These are phyloP conservation scores for Leucophenga montana DNA, from an alignment of 2,888 invertebrate species.

Conservation along the genomic window DNA sequence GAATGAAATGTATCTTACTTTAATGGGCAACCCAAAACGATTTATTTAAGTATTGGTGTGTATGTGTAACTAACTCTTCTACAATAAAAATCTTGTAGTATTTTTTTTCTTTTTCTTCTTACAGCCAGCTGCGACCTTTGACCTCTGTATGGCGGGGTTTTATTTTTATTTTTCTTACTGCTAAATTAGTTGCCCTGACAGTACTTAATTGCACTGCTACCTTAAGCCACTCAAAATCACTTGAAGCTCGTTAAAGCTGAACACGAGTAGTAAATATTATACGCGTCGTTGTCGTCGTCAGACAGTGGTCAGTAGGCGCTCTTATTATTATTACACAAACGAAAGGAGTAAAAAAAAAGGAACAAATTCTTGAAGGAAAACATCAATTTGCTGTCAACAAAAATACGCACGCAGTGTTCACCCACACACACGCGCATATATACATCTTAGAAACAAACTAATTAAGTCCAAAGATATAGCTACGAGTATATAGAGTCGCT, in stretches of 20 bases:
- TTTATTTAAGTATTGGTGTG: background rate
- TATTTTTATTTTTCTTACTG: background rate
- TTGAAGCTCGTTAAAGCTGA: conserved; percentile 7
- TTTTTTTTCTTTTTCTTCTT: background rate
- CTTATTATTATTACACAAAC: background rate
- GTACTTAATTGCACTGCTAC: background rate
- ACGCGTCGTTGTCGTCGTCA: too few relatives aligned
- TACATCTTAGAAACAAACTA: background rate
- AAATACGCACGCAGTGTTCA: background rate
- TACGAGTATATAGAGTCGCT: background rate
- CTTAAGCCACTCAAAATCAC: background rate
- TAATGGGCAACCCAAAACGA: background rate
- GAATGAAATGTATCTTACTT: background rate
- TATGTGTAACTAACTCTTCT: background rate
- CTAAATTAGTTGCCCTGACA: too few relatives aligned
- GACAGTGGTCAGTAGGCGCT: too few relatives aligned
- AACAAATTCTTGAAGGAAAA: background rate
- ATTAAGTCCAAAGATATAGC: background rate
- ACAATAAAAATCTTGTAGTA: background rate
- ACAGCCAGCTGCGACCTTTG: background rate
- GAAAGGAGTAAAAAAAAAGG: background rate
- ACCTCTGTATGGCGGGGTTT: background rate
- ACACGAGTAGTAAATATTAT: too few relatives aligned
- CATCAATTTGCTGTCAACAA: conserved; percentile 4
- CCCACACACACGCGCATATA: background rate